These are phyloP conservation scores for Notothenia rossii DNA, from an alignment of 2,113 vertebrate genomes.

Conservation along the genomic window DNA sequence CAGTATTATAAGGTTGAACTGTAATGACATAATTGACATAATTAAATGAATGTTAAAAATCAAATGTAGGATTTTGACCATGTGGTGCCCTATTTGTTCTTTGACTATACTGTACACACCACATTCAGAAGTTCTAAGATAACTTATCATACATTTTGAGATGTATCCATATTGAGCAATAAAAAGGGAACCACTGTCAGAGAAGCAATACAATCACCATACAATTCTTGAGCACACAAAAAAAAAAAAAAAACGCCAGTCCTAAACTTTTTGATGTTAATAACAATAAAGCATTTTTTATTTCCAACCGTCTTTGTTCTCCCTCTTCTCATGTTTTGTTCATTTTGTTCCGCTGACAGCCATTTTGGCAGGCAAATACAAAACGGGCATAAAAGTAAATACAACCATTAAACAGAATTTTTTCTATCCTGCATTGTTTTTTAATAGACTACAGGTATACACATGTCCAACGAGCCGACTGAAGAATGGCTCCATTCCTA, in stretches of 20 bases:
- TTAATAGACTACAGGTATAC: background rate
- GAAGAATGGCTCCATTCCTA: constrained; percentile 7
- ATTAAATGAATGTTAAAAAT: background rate
- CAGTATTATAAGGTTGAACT: background rate
- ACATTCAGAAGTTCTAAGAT: background rate
- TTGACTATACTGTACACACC: background rate
- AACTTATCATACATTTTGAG: background rate
- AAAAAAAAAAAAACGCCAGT: background rate
- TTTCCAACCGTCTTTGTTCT: constrained; percentile 7
- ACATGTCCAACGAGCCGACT: background rate
- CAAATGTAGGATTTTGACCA: background rate
- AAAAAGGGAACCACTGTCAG: background rate
- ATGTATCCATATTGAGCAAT: background rate
- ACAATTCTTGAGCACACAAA: background rate
- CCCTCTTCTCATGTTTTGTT: constrained; percentile 9
- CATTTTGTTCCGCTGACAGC: background rate
- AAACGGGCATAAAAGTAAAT: background rate
- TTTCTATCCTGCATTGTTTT: background rate
- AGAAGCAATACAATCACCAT: background rate
- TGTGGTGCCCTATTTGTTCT: background rate
- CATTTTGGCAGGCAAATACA: background rate
- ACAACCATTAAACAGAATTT: background rate
- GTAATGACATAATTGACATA: too few species aligned
- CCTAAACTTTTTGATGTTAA: constrained; percentile 6
- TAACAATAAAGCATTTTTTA: background rate